These are phyloP conservation scores for Leptinotarsa defecta DNA, from an alignment of 1,140 invertebrate genomes.

Conservation along the genomic window DNA sequence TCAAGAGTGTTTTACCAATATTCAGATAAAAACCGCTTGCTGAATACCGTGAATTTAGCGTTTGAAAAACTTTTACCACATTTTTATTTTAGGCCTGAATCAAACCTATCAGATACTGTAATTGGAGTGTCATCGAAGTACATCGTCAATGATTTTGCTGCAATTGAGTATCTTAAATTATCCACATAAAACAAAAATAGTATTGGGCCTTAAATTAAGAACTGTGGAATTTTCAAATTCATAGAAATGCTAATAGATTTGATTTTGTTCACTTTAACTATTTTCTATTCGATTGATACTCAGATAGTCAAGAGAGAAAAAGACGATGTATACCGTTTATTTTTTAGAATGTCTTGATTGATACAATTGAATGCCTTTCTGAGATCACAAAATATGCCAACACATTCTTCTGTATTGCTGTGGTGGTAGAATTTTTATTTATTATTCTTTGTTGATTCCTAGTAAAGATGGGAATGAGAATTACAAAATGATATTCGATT, in stretches of 20 bases:
- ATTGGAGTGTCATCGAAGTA: background rate
- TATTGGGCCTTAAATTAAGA: background rate
- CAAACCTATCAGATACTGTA: background rate
- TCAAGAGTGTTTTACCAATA: background rate
- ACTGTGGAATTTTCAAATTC: background rate
- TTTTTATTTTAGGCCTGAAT: background rate
- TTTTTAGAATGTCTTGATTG: background rate
- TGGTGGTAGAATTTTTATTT: conserved; percentile 1
- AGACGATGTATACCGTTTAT: background rate
- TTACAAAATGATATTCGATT: no score
- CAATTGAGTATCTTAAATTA: background rate
- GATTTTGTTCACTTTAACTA: background rate
- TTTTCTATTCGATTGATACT: background rate
- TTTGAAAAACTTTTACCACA: background rate
- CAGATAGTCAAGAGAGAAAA: background rate
- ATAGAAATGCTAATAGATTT: background rate
- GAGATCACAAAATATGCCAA: conserved; percentile 11
- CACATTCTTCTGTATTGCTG: background rate
- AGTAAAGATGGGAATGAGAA: background rate
- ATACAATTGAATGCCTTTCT: background rate
- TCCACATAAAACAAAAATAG: background rate
- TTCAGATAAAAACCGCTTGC: background rate
- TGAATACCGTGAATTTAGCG: background rate
- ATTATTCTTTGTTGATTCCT: background rate
- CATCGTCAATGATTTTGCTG: background rate